Conservation (phyloP, 2,797 vertebrate genomes). For the Acanthiza pusilla region DNA sequence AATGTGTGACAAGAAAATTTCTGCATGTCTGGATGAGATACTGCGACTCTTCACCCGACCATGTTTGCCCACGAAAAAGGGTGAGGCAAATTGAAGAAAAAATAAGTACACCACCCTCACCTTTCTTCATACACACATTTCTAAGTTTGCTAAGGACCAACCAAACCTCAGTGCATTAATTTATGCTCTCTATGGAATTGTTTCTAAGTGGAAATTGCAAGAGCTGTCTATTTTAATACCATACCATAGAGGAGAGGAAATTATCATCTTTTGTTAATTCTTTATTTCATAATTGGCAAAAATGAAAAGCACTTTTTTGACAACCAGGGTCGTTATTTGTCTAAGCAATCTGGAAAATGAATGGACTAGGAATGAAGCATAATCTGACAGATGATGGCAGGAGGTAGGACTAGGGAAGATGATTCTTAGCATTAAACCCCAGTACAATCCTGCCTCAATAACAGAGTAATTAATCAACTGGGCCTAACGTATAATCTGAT, state of each 20-base stretch:
- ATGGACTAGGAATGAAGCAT: conserved; percentile 43
- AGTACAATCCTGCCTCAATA: conserved; percentile 44
- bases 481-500: conserved; percentile 46
- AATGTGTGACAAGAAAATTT: neutral
- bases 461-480: conserved; percentile 52
- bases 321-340: neutral
- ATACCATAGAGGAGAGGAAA: neutral
- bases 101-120: too few species aligned
- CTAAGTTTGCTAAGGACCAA: neutral
- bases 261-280: neutral
- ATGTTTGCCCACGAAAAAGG: neutral
- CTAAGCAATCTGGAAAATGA: conserved; percentile 33
- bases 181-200: neutral
- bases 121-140: neutral
- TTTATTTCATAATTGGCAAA: neutral
- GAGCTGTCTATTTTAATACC: neutral
- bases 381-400: conserved; percentile 53
- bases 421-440: conserved; percentile 41
- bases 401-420: conserved; percentile 29
- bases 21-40: neutral
- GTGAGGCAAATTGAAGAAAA: neutral
- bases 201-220: neutral
- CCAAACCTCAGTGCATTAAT: neutral
- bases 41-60: neutral
- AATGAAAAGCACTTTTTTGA: conserved; percentile 3